These are phyloP conservation scores for Rhinolophus ferrumequinum DNA, from an alignment of 2,113 vertebrate species.

Conservation along the genomic window DNA sequence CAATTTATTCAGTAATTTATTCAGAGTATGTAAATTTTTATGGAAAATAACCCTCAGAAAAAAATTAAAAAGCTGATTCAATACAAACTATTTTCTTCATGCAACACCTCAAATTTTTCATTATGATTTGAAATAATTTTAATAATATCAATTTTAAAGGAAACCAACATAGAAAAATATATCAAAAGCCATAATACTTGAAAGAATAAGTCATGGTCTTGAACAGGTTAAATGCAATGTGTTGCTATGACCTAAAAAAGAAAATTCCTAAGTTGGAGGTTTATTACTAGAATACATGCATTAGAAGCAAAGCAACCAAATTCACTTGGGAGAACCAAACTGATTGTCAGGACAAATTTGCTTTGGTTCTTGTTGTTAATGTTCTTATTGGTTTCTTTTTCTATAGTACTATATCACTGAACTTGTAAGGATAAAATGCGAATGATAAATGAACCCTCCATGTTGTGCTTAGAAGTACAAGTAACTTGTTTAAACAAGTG, in stretches of 20 bases:
- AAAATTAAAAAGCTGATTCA: background rate
- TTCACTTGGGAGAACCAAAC: background rate
- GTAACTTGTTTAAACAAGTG: background rate
- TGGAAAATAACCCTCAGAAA: slow-evolving; percentile 21
- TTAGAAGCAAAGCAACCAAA: background rate
- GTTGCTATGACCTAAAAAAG: background rate
- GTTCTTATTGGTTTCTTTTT: background rate
- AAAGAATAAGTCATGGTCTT: background rate
- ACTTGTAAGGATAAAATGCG: background rate
- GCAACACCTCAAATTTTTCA: background rate
- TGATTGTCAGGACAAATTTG: background rate
- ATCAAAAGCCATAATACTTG: background rate
- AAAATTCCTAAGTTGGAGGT: background rate
- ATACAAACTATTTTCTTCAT: slow-evolving; percentile 31
- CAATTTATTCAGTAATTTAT: slow-evolving; percentile 55
- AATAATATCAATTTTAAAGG: slow-evolving; percentile 29
- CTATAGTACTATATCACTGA: background rate
- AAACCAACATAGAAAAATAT: background rate
- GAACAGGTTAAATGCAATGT: background rate
- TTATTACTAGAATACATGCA: background rate
- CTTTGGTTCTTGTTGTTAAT: background rate
- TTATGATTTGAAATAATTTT: background rate
- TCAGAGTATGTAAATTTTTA: background rate
- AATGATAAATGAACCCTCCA: background rate
- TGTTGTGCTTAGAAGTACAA: background rate